Evolutionary conservation across 2,797 vertebrate species (phyloP).

Genomic region (Diglossa cyanea): DNA sequence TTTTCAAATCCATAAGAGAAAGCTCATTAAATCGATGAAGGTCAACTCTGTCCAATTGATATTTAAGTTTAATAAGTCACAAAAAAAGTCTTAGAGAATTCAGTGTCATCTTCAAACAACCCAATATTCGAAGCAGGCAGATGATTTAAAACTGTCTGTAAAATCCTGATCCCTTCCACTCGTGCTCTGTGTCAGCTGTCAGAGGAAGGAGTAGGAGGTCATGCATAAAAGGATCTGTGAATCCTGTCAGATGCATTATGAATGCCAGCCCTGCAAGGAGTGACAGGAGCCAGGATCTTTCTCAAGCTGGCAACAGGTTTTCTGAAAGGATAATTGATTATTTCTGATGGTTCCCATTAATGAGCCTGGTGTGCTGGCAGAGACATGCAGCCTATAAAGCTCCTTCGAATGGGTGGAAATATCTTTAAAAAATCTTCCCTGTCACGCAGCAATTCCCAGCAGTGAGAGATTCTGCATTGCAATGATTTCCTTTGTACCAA

Average conservation of each 20-base stretch:
- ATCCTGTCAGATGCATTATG: not conserved
- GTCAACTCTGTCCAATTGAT: not conserved
- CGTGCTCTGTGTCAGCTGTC: conserved; percentile 23
- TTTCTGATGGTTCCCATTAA: conserved; percentile 13
- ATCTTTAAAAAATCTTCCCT: not conserved
- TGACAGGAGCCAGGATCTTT: not conserved
- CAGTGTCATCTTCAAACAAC: not conserved
- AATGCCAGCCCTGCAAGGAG: not conserved
- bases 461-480: not conserved
- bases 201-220: conserved; percentile 34
- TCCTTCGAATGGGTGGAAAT: not conserved
- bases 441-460: not conserved
- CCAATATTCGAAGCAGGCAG: conserved; percentile 7
- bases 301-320: conserved; percentile 24
- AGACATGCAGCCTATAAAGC: not conserved
- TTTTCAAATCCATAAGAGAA: not conserved
- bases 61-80: not conserved
- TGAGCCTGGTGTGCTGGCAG: not conserved
- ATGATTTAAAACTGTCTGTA: conserved; percentile 2
- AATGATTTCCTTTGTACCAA: not conserved
- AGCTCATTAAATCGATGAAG: conserved; percentile 34
- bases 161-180: conserved; percentile 1
- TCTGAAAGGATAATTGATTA: not conserved
- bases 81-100: not conserved
- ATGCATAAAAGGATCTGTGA: conserved; percentile 9